These are phyloP conservation scores for Empidonax alnorum DNA, from an alignment of 2,113 vertebrate genomes.

Conservation along the genomic window DNA sequence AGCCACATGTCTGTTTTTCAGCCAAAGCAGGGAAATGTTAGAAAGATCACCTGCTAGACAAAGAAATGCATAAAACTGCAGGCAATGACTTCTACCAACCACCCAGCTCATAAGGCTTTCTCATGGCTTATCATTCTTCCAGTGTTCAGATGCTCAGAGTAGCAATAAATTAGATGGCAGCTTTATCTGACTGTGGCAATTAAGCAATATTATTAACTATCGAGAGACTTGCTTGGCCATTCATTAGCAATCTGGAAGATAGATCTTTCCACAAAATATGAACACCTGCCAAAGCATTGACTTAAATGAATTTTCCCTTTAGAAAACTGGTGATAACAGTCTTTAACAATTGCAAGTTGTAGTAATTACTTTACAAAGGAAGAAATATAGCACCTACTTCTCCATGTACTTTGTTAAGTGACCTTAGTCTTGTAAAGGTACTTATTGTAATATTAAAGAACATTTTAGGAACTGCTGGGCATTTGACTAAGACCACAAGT, in stretches of 20 bases:
- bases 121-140: slow-evolving; percentile 40
- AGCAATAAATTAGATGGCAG: slow-evolving; percentile 58
- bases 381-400: background rate
- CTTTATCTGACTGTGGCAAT: slow-evolving; percentile 58
- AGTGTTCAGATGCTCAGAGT: slow-evolving; percentile 46
- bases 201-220: slow-evolving; percentile 70
- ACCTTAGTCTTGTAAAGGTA: background rate
- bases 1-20: background rate
- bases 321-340: slow-evolving; percentile 8
- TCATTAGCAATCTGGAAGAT: slow-evolving; percentile 58
- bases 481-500: background rate
- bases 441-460: background rate
- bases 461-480: background rate
- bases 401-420: background rate
- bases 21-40: slow-evolving; percentile 17
- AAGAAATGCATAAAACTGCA: background rate
- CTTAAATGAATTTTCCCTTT: slow-evolving; percentile 44
- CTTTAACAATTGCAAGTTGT: slow-evolving; percentile 15
- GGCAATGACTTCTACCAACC: slow-evolving; percentile 19
- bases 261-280: slow-evolving; percentile 59
- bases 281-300: slow-evolving; percentile 49
- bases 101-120: background rate
- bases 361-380: slow-evolving; percentile 18
- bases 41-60: slow-evolving; percentile 12
- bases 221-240: slow-evolving; percentile 44